A percentile compares a stretch with the other conserved stretches of the same genome.
These are phyloP conservation scores for Sandelia bainsii DNA, from an alignment of 2,797 vertebrate species.

Conservation along the genomic window DNA sequence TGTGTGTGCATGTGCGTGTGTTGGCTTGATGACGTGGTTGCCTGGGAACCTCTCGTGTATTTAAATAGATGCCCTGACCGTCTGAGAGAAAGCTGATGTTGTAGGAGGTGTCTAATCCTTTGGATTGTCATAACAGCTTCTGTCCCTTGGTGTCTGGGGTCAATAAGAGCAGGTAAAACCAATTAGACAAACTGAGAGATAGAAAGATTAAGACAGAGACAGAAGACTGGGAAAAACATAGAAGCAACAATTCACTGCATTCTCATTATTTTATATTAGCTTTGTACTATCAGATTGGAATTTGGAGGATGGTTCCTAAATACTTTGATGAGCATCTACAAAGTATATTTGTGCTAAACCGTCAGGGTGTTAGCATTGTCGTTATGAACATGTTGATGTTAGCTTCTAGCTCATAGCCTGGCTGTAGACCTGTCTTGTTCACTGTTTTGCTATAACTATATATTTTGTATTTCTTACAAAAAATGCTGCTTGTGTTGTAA, in stretches of 20 bases:
- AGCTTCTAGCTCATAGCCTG: no score
- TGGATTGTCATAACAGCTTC: slow-evolving; percentile 58
- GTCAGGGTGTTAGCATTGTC: no score
- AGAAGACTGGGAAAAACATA: neutral
- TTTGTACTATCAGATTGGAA: no score
- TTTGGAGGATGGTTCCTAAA: neutral
- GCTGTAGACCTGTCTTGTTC: neutral
- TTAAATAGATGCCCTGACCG: slow-evolving; percentile 53
- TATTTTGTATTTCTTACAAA: neutral
- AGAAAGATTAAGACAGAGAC: neutral
- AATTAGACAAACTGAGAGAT: slow-evolving; percentile 49
- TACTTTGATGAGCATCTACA: neutral
- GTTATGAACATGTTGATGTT: no score
- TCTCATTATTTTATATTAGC: neutral
- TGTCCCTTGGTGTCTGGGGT: slow-evolving; percentile 45
- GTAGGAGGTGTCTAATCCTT: slow-evolving; percentile 56
- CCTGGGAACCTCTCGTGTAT: slow-evolving; percentile 58
- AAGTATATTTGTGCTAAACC: neutral
- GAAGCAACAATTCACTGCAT: neutral
- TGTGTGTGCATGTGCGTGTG: slow-evolving; percentile 29
- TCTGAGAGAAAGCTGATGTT: slow-evolving; percentile 51
- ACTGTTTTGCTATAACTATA: neutral
- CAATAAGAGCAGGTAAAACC: slow-evolving; percentile 48
- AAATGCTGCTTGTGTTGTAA: neutral
- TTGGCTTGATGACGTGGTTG: slow-evolving; percentile 51